A percentile compares a stretch with the other conserved stretches of the same genome.
Conservation (phyloP, 2,797 vertebrate species). For the Tolypeutes matacus region DNA sequence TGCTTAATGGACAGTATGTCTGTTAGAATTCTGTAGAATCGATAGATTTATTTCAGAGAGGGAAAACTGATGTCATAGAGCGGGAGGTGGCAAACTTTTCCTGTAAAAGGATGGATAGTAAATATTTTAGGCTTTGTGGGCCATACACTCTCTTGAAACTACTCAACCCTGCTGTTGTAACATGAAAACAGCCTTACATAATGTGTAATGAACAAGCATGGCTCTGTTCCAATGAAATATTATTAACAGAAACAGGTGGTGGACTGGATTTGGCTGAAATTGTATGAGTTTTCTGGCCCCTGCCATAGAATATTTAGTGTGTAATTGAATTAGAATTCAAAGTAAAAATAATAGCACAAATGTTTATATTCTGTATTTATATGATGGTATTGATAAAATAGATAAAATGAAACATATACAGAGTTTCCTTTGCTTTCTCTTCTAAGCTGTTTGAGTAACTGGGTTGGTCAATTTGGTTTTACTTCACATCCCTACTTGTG, state of each 20-base stretch:
- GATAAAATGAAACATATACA: neutral
- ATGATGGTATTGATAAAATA: neutral
- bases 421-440: neutral
- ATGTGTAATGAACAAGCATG: neutral
- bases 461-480: neutral
- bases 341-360: neutral
- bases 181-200: neutral
- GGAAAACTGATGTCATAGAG: neutral
- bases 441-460: neutral
- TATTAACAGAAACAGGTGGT: neutral
- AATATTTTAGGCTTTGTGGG: slow-evolving; percentile 2
- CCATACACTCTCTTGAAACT: neutral
- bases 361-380: neutral
- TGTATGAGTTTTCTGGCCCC: neutral
- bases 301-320: neutral
- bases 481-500: neutral
- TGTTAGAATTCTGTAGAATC: neutral
- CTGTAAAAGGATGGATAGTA: neutral
- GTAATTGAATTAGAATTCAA: neutral
- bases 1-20: neutral
- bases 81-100: neutral
- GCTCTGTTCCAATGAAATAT: neutral
- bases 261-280: neutral
- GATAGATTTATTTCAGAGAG: neutral
- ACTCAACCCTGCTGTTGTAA: neutral